Base-by-base conservation (phyloP, 2,113 vertebrate genomes). In the Thymallus thymallus region DNA sequence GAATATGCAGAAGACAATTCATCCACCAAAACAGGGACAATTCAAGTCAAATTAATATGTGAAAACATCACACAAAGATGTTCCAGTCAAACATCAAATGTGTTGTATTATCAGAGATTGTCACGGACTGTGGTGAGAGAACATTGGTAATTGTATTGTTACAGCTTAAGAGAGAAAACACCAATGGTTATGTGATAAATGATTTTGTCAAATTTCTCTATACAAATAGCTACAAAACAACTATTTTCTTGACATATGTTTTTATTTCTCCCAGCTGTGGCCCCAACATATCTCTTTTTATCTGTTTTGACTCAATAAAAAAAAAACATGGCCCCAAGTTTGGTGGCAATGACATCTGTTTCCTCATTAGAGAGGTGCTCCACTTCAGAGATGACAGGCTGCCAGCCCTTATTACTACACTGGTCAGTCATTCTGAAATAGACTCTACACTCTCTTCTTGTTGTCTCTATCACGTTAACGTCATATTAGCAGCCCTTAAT, bases 281-380 rank as follows among this genome's bases (percentile, higher is more conserved):
- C 41, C n/a, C 24, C 62, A 51, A 41, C 41, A 30, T 23, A 73
- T 65, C 12, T 51, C 61, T 73, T 51, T 41, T 51, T 32, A 73
- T 73, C 24, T 29, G 18, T 48, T 5, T 41, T 65, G 24, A 22
- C 23, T 65, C 13, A 1, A 60, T 68, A 41, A 41, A 41, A 41
- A 41, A 41, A 41, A 3, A 10, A 41, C 9, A 10, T 41, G 35
- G 9, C 35, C 35, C 76, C 62, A 45, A 67, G 69, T 80, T 79
- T 81, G 76, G 79, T 67, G 58, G 67, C 77, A 76, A 83, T 83
- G 82, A 85, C 86, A 88, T 90, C 79, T 87, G 86, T 81, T 82
- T 80, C 72, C 84, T 87, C 85, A 88, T 88, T 76, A 76, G 87
- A 87, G 84, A 83, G 71, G 48, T 82, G 87, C 74, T 85, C 87